Evolutionary conservation across 1,140 invertebrate species (phyloP), one percentile per base, ranked within the genome.

Genomic region (Drosophila parabipectinata): DNA sequence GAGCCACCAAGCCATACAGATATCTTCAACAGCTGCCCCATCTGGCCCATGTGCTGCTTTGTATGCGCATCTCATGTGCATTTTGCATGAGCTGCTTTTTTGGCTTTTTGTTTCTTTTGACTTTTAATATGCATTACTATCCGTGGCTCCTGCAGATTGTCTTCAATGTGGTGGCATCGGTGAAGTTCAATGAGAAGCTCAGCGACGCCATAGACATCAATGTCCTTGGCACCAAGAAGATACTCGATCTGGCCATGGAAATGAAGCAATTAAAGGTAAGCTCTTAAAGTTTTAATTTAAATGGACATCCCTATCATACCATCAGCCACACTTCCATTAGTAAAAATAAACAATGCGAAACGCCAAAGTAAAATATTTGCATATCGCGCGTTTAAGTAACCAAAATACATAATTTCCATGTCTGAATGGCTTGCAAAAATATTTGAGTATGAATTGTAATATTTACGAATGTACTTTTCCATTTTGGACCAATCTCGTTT

Each of bases 161-260:
- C n/a, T 97, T 98, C 90, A 97, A 98, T 84, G 95, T 94, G 4
- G 98, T 97, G 1, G 98, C 97, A 0, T 97, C 96, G n/a, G 94
- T 98, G 8, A 95, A 95, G 82, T 98, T 98, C 92, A 96, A 97
- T 90, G 97, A 97, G 91, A 94, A 94, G 47, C 91, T 98, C 14
- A 94, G 95, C 83, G 56, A 88, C n/a, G 93, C 94, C 0, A 92
- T 94, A 18, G 92, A 93, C 28, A 94, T 94, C 26, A 96, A 96
- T 77, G 93, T 95, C 1, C 91, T 92, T 53, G 94, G 94, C 8
- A 94, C 94, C 0, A 94, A 94, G 68, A 92, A 94, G 39, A 83
- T 95, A 24, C 59, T 95, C 3, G 83, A 93, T 39, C 91, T 95
- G 30, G 93, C 93, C 7, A 94, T 94, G 90, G 92, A 94, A 87